Percentiles rank a stretch among this genome's conserved stretches.
These are phyloP conservation scores for Achlya flavicornis DNA, from an alignment of 2,888 invertebrate genomes.

Conservation along the genomic window DNA sequence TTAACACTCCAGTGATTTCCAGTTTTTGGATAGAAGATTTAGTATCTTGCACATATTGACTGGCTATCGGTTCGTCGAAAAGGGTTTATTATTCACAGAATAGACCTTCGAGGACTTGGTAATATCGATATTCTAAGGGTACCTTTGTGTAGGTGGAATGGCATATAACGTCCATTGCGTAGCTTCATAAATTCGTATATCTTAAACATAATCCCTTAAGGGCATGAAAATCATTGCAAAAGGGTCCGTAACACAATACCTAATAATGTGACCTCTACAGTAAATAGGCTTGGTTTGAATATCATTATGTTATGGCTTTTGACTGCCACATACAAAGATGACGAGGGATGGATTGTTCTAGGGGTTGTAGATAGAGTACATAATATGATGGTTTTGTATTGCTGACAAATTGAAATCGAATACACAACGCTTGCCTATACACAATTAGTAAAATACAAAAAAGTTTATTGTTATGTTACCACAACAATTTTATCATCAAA, in stretches of 20 bases:
- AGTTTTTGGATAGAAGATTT: background rate
- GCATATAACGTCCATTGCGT: constrained; percentile 4
- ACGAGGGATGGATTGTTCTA: constrained; percentile 3
- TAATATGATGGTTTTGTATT: constrained; percentile 11
- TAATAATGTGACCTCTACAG: constrained; percentile 22
- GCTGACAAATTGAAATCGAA: constrained; percentile 2
- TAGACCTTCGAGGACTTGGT: background rate
- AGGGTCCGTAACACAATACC: constrained; percentile 20
- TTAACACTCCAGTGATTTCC: background rate
- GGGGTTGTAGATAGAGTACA: background rate
- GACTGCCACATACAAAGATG: constrained; percentile 6
- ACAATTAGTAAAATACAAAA: too few relatives aligned
- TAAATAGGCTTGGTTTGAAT: constrained; percentile 24
- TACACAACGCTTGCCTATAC: background rate
- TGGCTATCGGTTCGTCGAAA: background rate
- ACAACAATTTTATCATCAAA: too few relatives aligned
- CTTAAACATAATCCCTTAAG: constrained; percentile 21
- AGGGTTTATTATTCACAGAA: background rate
- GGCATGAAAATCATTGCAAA: constrained; percentile 19
- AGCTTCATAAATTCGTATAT: constrained; percentile 1
- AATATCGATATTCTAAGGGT: background rate
- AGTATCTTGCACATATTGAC: background rate
- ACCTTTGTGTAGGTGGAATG: background rate
- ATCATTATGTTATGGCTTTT: constrained; percentile 17
- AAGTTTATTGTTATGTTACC: too few relatives aligned